Evolutionary conservation across 2,888 invertebrate species (phyloP).

Genomic region (Thymelicus lineola): DNA sequence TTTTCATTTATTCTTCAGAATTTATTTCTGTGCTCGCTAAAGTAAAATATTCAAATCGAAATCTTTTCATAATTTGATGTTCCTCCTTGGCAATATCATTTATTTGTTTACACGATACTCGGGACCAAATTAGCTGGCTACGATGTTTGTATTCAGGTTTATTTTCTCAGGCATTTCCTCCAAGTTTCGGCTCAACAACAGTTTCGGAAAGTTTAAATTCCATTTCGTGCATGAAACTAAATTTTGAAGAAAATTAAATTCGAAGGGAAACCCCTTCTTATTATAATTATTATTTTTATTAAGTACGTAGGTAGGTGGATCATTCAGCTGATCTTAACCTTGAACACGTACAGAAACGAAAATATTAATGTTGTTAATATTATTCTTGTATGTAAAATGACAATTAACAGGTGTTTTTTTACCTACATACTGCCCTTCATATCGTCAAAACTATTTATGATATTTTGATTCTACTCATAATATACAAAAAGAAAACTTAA

Average conservation of each 20-base stretch:
- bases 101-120: conserved; percentile 14
- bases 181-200: conserved; percentile 9
- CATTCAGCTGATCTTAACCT: not conserved
- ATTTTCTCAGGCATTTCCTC: conserved; percentile 16
- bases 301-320: not conserved
- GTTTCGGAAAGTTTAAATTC: conserved; percentile 11
- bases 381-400: too few relatives aligned
- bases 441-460: too few relatives aligned
- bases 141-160: conserved; percentile 12
- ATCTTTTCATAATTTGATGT: conserved; percentile 5
- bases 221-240: conserved; percentile 6
- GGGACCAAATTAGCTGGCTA: conserved; percentile 12
- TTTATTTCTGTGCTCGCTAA: not conserved
- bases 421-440: too few relatives aligned
- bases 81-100: conserved; percentile 5
- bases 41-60: conserved; percentile 4
- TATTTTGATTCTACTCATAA: too few relatives aligned
- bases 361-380: too few relatives aligned
- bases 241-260: conserved; percentile 5
- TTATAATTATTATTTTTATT: not conserved
- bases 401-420: too few relatives aligned
- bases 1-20: not conserved
- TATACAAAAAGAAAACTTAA: too few relatives aligned
- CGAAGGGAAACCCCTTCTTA: not conserved
- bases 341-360: not conserved